These are phyloP conservation scores for Hydropotes inermis DNA, from an alignment of 2,113 vertebrate species.

Conservation along the genomic window DNA sequence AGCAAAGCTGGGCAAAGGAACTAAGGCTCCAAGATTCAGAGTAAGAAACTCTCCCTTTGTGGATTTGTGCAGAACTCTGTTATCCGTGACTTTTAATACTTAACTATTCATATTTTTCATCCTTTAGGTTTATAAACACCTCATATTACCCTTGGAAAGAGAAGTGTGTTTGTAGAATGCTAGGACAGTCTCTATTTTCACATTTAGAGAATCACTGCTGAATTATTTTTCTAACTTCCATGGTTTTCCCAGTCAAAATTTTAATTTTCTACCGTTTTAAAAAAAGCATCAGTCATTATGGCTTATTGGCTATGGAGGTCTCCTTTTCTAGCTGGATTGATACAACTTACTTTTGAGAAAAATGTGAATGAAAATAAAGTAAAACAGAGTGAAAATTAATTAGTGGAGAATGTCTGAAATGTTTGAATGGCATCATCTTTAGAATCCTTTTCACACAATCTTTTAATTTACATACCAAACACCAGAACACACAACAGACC, in stretches of 20 bases:
- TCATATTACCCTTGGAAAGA: not conserved
- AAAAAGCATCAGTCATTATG: not conserved
- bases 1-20: fast-evolving
- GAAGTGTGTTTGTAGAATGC: not conserved
- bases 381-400: conserved; percentile 40
- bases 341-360: not conserved
- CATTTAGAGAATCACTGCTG: not conserved
- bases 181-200: not conserved
- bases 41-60: not conserved
- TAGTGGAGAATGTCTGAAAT: conserved; percentile 37
- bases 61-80: not conserved
- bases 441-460: not conserved
- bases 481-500: conserved; percentile 43
- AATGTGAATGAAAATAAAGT: not conserved
- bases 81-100: not conserved
- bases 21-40: not conserved
- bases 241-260: not conserved
- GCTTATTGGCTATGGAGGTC: not conserved
- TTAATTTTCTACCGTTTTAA: not conserved
- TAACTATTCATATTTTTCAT: not conserved
- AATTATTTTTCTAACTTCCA: not conserved
- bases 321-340: not conserved
- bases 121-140: not conserved
- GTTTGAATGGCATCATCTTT: not conserved
- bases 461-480: conserved; percentile 52